Evolutionary conservation across 2,888 invertebrate species (phyloP).

Genomic region (Pemphredon lugubris): DNA sequence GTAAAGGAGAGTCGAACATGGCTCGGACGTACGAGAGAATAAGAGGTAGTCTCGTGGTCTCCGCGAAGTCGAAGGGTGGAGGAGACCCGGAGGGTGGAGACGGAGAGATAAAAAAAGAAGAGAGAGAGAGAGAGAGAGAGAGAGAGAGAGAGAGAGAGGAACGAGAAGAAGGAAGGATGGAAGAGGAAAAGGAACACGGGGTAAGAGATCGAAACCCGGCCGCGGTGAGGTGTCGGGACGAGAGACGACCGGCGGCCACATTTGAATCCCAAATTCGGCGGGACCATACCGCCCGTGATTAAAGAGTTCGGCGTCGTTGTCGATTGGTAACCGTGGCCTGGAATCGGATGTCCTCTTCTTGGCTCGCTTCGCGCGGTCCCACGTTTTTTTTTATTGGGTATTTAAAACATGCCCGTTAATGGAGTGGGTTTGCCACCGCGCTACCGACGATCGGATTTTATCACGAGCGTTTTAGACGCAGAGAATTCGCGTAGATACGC

Average conservation of each 20-base stretch:
- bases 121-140: background rate
- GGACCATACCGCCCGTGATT: conserved; percentile 53
- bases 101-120: background rate
- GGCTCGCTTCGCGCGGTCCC: background rate
- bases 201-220: conserved; percentile 51
- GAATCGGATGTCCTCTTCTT: conserved; percentile 29
- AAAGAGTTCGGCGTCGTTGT: conserved; percentile 57
- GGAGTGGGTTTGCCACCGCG: background rate
- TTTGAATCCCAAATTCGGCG: conserved; percentile 65
- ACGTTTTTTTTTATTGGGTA: conserved; percentile 1
- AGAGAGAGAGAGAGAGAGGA: conserved; percentile 14
- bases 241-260: conserved; percentile 47
- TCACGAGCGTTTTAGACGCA: background rate
- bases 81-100: conserved; percentile 9
- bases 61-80: conserved; percentile 22
- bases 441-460: background rate
- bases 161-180: conserved; percentile 22
- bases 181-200: no score
- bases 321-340: conserved; percentile 50
- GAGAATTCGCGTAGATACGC: background rate
- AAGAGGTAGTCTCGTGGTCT: conserved; percentile 36
- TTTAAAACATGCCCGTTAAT: conserved; percentile 16
- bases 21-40: conserved; percentile 28
- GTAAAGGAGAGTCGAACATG: conserved; percentile 1
- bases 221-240: conserved; percentile 58